These are phyloP conservation scores for Clusia tigrina DNA, from an alignment of 2,888 invertebrate species.

Conservation along the genomic window DNA sequence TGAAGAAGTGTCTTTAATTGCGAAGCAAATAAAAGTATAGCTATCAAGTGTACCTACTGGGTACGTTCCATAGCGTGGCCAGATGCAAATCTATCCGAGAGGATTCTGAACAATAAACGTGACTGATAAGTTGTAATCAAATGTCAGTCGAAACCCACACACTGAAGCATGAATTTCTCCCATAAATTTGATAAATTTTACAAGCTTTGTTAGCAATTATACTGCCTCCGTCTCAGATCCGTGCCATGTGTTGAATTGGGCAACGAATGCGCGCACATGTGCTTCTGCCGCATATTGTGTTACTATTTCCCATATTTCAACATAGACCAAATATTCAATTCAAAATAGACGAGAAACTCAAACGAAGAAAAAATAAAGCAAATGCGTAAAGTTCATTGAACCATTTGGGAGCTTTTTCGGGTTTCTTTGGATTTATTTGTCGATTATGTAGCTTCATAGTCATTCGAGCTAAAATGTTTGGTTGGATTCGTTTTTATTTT, in stretches of 20 bases:
- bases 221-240: slow-evolving; percentile 25
- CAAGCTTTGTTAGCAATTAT: slow-evolving; percentile 41
- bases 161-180: too few species aligned
- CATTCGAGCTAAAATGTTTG: slow-evolving; percentile 44
- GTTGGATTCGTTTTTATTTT: too few species aligned
- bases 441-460: slow-evolving; percentile 57
- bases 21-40: too few species aligned
- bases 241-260: not conserved
- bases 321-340: slow-evolving; percentile 40
- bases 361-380: slow-evolving; percentile 42
- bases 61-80: too few species aligned
- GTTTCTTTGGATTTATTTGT: slow-evolving; percentile 58
- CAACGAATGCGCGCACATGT: too few species aligned
- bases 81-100: too few species aligned
- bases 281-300: slow-evolving; percentile 1
- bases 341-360: slow-evolving; percentile 39
- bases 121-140: too few species aligned
- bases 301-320: slow-evolving; percentile 17
- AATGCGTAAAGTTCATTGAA: slow-evolving; percentile 54
- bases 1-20: too few species aligned
- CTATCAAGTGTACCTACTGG: too few species aligned
- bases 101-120: too few species aligned
- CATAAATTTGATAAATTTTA: not conserved
- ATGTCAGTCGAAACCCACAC: slow-evolving; percentile 11
- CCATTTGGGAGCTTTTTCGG: slow-evolving; percentile 55